A percentile compares a stretch with the other conserved stretches of the same genome.
Conservation (phyloP, 2,113 vertebrate genomes). For the Prinia subflava region DNA sequence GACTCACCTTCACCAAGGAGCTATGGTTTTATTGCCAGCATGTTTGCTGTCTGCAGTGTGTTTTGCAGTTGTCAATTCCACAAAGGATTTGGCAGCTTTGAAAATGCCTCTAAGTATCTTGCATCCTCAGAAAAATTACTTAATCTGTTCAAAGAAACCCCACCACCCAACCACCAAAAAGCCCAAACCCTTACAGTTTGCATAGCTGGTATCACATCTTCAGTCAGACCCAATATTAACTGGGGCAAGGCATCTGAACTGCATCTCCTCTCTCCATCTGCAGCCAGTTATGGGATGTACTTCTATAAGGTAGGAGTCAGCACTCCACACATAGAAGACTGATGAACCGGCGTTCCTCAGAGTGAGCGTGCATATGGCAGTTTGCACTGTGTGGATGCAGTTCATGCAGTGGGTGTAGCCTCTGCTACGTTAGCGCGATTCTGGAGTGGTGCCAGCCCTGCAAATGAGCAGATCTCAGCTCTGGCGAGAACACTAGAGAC, state of each 20-base stretch:
- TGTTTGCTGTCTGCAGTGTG: conserved; percentile 58
- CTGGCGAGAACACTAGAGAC: not conserved
- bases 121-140: not conserved
- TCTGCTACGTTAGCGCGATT: not conserved
- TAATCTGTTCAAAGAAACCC: not conserved
- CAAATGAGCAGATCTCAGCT: not conserved
- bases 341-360: not conserved
- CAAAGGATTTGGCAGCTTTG: conserved; percentile 45
- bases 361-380: not conserved
- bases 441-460: not conserved
- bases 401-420: not conserved
- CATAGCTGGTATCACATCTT: not conserved
- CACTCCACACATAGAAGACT: not conserved
- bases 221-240: not conserved
- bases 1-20: conserved; percentile 50
- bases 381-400: not conserved
- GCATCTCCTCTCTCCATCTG: not conserved
- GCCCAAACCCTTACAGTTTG: not conserved
- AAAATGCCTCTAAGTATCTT: conserved; percentile 29
- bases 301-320: not conserved
- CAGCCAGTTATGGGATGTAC: not conserved
- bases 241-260: not conserved
- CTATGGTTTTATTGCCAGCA: conserved; percentile 61
- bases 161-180: not conserved
- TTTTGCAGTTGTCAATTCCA: conserved; percentile 31